Conservation (phyloP, 30 jellyfish, hydroid and myxozoan genomes). For the Aurelia sp. region DNA sequence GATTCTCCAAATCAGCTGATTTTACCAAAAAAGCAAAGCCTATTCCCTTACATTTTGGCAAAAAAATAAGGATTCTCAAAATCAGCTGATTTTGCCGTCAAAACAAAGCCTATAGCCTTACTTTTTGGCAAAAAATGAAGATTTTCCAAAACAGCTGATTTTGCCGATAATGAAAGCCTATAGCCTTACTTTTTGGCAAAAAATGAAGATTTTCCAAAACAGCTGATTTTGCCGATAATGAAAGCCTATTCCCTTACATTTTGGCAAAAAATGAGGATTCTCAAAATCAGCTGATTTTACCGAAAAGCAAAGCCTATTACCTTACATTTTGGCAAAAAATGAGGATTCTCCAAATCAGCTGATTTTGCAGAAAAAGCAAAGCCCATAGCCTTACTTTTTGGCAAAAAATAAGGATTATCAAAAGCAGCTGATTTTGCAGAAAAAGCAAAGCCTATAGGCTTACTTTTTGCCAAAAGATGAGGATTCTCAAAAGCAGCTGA, state of each 20-base stretch:
- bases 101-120: conserved; percentile 7
- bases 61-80: background rate
- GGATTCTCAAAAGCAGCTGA: too few species aligned
- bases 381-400: too few species aligned
- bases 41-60: background rate
- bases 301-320: too few species aligned
- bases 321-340: too few species aligned
- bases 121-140: background rate
- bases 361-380: too few species aligned
- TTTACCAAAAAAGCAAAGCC: background rate
- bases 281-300: too few species aligned
- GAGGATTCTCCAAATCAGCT: too few species aligned
- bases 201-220: background rate
- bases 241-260: background rate
- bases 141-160: background rate
- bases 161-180: background rate
- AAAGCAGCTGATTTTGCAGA: too few species aligned
- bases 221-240: background rate
- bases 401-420: too few species aligned
- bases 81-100: background rate
- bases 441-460: too few species aligned
- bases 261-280: background rate
- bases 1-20: too few species aligned
- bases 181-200: background rate
- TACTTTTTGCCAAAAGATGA: too few species aligned